phyloP scores from a whole-genome alignment of 1,140 invertebrate genomes.

The Antheraea pernyi region DNA sequence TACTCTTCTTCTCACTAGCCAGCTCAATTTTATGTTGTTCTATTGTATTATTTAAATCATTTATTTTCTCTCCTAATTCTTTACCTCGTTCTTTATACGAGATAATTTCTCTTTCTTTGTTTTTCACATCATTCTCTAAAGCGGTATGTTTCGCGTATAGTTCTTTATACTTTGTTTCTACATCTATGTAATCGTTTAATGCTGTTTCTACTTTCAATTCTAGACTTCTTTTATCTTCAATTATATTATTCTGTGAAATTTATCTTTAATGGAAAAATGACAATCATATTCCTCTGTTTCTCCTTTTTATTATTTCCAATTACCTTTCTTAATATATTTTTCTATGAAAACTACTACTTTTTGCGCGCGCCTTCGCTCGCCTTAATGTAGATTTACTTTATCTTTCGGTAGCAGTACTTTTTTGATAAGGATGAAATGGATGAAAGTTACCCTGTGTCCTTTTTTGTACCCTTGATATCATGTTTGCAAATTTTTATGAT shows the following conservation, averaged over 20 bases:
- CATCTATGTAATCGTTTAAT: conserved; percentile 62
- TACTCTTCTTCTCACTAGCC: conserved; percentile 49
- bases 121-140: conserved; percentile 51
- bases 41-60: conserved; percentile 47
- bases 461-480: too few relatives aligned
- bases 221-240: conserved; percentile 51
- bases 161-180: conserved; percentile 69
- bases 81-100: conserved; percentile 62
- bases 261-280: not conserved
- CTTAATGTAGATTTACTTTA: too few relatives aligned
- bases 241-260: conserved; percentile 36
- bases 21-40: conserved; percentile 59
- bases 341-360: too few relatives aligned
- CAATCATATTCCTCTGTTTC: too few relatives aligned
- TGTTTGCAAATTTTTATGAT: too few relatives aligned
- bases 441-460: too few relatives aligned
- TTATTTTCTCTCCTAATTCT: conserved; percentile 55
- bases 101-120: conserved; percentile 50
- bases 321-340: too few relatives aligned
- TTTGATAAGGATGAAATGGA: too few relatives aligned
- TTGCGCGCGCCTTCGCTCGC: too few relatives aligned
- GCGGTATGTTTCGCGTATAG: conserved; percentile 47
- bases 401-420: too few relatives aligned
- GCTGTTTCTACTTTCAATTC: conserved; percentile 65
- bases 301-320: too few relatives aligned